Conservation (phyloP, 2,797 vertebrate genomes). For the Cossypha dichroa region DNA sequence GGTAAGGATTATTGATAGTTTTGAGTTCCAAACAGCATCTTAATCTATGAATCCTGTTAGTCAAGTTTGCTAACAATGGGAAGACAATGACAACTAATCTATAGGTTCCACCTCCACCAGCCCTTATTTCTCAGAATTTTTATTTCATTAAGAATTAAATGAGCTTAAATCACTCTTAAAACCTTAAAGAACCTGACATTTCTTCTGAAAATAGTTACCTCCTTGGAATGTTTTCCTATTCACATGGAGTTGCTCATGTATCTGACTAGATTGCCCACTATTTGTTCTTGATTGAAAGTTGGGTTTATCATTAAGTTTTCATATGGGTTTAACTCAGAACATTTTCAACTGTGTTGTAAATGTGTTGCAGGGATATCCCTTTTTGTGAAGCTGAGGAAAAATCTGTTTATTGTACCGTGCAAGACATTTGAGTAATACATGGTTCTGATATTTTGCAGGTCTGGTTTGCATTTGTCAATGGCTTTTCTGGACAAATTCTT, state of each 20-base stretch:
- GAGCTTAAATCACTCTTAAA: neutral
- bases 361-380: neutral
- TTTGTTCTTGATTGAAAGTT: neutral
- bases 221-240: neutral
- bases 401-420: neutral
- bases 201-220: neutral
- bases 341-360: neutral
- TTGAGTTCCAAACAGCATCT: neutral
- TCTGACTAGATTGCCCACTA: neutral
- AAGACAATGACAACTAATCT: neutral
- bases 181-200: neutral
- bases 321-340: neutral
- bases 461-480: conserved; percentile 99
- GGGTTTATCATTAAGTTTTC: neutral
- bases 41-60: neutral
- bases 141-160: neutral
- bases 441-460: conserved; percentile 77
- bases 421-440: neutral
- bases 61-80: neutral
- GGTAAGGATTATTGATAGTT: neutral
- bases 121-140: neutral
- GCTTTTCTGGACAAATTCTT: conserved; percentile 98
- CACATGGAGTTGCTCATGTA: neutral
- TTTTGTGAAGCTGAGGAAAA: neutral
- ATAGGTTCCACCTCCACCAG: neutral